Conservation (phyloP, 2,797 vertebrate genomes). For the Cyprinella venusta region DNA sequence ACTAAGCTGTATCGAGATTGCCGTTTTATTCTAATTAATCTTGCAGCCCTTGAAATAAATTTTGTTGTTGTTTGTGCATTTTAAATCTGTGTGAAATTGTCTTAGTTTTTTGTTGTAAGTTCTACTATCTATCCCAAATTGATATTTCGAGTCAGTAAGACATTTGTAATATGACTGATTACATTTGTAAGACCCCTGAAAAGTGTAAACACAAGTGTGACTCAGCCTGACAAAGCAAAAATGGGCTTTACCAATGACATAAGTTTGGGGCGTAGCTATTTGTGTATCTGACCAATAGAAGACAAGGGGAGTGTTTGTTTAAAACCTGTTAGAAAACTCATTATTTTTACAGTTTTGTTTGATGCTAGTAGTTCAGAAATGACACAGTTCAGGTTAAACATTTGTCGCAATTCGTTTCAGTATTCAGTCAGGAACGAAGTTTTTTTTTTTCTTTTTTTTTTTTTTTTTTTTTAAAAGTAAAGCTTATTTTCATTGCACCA, state of each 20-base stretch:
- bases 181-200: neutral
- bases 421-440: neutral
- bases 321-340: neutral
- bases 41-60: neutral
- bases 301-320: neutral
- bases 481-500: neutral
- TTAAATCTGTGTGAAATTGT: neutral
- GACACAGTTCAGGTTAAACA: neutral
- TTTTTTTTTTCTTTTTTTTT: too few relatives aligned
- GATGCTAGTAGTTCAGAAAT: neutral
- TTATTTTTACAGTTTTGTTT: neutral
- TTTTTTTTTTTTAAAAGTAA: neutral
- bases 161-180: neutral
- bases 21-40: neutral
- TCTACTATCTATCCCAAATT: neutral
- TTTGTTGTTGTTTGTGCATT: neutral
- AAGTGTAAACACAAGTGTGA: neutral
- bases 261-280: neutral
- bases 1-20: neutral
- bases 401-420: neutral
- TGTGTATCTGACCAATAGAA: neutral
- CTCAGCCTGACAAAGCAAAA: neutral
- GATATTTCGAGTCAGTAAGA: neutral
- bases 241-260: neutral
- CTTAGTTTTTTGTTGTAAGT: neutral